A percentile compares a stretch with the other conserved stretches of the same genome.
These are phyloP conservation scores for Phymastichus coffea DNA, from an alignment of 1,140 invertebrate species.

Conservation along the genomic window DNA sequence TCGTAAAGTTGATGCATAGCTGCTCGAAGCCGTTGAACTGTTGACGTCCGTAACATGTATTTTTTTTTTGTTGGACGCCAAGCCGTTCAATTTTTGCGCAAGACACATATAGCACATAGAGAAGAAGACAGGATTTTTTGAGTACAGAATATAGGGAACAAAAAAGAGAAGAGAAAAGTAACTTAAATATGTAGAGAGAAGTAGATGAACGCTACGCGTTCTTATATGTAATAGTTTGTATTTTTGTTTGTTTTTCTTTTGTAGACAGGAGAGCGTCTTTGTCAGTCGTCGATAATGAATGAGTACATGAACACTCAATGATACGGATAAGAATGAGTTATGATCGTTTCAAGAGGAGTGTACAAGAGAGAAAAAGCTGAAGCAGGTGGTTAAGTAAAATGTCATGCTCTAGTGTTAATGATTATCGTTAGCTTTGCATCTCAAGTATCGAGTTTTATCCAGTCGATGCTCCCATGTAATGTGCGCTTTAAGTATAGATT, in stretches of 20 bases:
- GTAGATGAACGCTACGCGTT: too few species aligned
- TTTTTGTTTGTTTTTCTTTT: too few species aligned
- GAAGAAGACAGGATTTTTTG: conserved; percentile 27
- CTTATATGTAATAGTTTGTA: too few species aligned
- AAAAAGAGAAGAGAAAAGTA: conserved; percentile 32
- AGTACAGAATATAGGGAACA: conserved; percentile 30
- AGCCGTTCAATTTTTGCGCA: conserved; percentile 42
- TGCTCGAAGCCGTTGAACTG: conserved; percentile 95
- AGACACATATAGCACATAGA: conserved; percentile 45
- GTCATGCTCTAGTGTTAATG: conserved; percentile 14
- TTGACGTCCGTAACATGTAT: conserved; percentile 27
- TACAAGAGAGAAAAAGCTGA: background rate
- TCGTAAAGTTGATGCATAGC: conserved; percentile 96
- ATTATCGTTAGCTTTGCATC: background rate
- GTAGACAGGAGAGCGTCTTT: background rate
- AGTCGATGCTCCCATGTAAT: too few species aligned
- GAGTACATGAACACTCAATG: background rate
- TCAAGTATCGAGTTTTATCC: too few species aligned
- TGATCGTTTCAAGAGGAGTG: too few species aligned
- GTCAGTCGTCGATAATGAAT: conserved; percentile 5
- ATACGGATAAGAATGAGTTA: too few species aligned
- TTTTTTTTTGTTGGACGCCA: conserved; percentile 11
- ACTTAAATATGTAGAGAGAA: too few species aligned
- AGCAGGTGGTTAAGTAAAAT: background rate
- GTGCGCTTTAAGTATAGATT: too few species aligned